Conservation (phyloP, 2,797 vertebrate species). For the Fistularia tabacaria region DNA sequence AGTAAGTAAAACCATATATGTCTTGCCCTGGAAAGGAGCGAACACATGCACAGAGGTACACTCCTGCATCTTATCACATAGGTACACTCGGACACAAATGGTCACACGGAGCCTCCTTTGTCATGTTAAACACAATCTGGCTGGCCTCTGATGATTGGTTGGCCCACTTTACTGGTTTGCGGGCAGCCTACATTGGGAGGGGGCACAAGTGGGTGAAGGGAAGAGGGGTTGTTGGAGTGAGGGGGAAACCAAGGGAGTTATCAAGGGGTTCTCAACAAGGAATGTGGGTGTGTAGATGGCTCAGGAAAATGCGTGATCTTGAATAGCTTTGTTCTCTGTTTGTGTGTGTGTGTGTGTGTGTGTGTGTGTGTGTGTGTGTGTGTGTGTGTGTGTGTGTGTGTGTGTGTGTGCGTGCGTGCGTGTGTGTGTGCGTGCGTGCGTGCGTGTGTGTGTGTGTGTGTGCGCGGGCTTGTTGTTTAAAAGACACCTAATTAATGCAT, state of each 20-base stretch:
- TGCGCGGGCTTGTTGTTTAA: too few relatives aligned
- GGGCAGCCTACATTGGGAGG: slow-evolving; percentile 11
- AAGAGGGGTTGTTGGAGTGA: slow-evolving; percentile 24
- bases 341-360: slow-evolving; percentile 4
- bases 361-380: slow-evolving; percentile 6
- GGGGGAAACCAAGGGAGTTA: slow-evolving; percentile 36
- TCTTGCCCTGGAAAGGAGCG: slow-evolving; percentile 14
- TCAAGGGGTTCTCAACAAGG: slow-evolving; percentile 49
- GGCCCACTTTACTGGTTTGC: slow-evolving; percentile 52
- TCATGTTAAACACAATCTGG: slow-evolving; percentile 70
- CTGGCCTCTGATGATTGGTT: slow-evolving; percentile 56
- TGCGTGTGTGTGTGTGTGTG: slow-evolving; percentile 2
- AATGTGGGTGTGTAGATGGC: slow-evolving; percentile 55
- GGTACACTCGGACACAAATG: slow-evolving; percentile 29
- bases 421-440: too few relatives aligned
- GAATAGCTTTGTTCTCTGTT: slow-evolving; percentile 52
- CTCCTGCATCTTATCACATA: slow-evolving; percentile 11
- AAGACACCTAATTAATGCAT: slow-evolving; percentile 24
- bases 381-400: slow-evolving; percentile 4
- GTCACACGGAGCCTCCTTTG: slow-evolving; percentile 60
- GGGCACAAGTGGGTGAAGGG: slow-evolving; percentile 13
- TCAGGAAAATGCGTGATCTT: slow-evolving; percentile 49
- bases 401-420: too few relatives aligned
- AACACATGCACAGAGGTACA: slow-evolving; percentile 18
- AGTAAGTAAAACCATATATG: too few relatives aligned